A percentile compares a stretch with the other conserved stretches of the same genome.
Evolutionary conservation across 2,888 invertebrate species (phyloP).

Genomic region (Epsilonema sp.): DNA sequence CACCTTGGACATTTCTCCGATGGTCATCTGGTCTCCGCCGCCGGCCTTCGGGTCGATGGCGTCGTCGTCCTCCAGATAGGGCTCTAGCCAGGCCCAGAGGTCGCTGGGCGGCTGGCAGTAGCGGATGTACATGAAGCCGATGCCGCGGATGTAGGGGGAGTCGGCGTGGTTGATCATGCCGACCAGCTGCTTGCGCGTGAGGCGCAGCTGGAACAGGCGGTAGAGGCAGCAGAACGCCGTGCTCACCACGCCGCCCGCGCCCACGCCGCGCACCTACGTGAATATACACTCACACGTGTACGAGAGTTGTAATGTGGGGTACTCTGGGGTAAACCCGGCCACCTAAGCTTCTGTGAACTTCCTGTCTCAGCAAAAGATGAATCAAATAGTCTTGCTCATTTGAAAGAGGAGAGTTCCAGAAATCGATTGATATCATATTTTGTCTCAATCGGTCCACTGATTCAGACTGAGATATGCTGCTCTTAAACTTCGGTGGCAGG

Average conservation of each 20-base stretch:
- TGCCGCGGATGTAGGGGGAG: conserved; percentile 86
- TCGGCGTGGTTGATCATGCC: conserved; percentile 82
- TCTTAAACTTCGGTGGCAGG: too few species aligned
- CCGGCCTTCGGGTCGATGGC: conserved; percentile 90
- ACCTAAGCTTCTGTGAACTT: too few species aligned
- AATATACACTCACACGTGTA: background rate
- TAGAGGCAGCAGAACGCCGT: conserved; percentile 97
- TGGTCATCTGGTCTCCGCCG: conserved; percentile 43
- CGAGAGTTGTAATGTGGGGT: background rate
- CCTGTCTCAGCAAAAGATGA: too few species aligned
- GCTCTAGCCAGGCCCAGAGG: conserved; percentile 87
- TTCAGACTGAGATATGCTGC: too few species aligned
- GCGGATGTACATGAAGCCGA: conserved; percentile 63
- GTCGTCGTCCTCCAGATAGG: conserved; percentile 41
- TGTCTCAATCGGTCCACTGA: too few species aligned
- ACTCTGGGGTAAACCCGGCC: too few species aligned
- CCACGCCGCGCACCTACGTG: conserved; percentile 91
- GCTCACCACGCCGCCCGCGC: conserved; percentile 97
- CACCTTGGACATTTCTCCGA: background rate
- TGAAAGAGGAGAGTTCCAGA: too few species aligned
- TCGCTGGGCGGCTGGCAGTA: conserved; percentile 90
- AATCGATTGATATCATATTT: too few species aligned
- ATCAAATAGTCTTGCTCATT: too few species aligned
- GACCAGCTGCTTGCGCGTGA: conserved; percentile 93
- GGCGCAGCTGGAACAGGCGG: conserved; percentile 79